Conservation (phyloP, 2,113 vertebrate genomes). For the Myotis brandtii region DNA sequence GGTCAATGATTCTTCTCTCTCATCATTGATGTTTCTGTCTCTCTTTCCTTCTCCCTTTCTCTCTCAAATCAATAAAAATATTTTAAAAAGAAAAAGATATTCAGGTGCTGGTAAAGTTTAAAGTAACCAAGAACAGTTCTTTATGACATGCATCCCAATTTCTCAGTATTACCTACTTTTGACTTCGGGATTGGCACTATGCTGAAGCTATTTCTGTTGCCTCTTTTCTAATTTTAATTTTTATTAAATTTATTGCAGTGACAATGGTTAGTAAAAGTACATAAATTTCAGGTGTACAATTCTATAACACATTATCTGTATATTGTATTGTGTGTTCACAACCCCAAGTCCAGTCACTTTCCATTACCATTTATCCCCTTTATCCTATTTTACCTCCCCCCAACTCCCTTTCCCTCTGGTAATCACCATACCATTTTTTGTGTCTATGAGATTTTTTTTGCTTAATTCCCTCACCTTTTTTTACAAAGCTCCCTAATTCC, state of each 20-base stretch:
- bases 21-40: no score
- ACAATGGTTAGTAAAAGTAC: not conserved
- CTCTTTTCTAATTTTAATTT: not conserved
- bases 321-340: not conserved
- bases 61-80: no score
- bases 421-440: not conserved
- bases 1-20: no score
- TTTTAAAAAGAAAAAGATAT: no score
- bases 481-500: not conserved
- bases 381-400: not conserved
- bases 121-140: not conserved
- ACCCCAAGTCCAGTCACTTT: not conserved
- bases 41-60: no score
- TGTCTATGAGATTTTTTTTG: not conserved
- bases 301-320: not conserved
- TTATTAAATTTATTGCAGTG: not conserved
- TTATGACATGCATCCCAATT: not conserved
- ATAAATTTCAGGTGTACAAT: not conserved
- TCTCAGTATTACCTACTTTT: not conserved
- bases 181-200: not conserved
- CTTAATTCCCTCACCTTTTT: not conserved
- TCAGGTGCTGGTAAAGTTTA: slow-evolving; percentile 13
- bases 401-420: not conserved
- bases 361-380: not conserved
- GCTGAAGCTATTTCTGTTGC: not conserved